Conservation (phyloP, 2,888 invertebrate genomes). For the Ophraella communa region DNA sequence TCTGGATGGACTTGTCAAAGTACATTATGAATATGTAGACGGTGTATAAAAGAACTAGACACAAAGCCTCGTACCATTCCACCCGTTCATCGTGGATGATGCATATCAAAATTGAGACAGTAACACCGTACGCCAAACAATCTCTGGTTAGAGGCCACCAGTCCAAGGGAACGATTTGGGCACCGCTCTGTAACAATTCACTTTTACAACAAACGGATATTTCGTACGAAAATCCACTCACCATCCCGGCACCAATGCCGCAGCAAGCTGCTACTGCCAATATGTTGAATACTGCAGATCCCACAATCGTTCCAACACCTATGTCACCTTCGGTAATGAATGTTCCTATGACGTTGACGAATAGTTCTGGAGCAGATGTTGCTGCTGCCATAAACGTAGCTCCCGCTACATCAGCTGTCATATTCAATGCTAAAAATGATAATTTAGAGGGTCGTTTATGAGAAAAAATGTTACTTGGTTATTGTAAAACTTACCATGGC, state of each 20-base stretch:
- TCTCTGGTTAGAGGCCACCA: conserved; percentile 84
- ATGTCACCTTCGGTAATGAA: conserved; percentile 81
- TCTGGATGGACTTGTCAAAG: conserved; percentile 81
- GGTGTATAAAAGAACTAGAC: conserved; percentile 74
- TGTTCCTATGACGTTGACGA: conserved; percentile 84
- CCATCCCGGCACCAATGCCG: conserved; percentile 70
- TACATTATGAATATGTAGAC: conserved; percentile 74
- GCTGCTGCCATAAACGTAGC: conserved; percentile 94
- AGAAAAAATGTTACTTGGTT: neutral
- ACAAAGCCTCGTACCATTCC: conserved; percentile 81
- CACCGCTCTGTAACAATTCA: conserved; percentile 54
- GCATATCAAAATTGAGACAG: conserved; percentile 75
- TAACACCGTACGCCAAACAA: conserved; percentile 75
- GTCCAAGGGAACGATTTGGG: conserved; percentile 72
- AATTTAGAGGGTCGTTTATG: neutral
- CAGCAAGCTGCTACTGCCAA: conserved; percentile 80
- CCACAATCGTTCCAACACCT: conserved; percentile 80
- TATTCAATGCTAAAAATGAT: conserved; percentile 64
- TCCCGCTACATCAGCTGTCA: conserved; percentile 83
- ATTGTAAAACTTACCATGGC: conserved; percentile 72
- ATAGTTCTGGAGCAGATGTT: conserved; percentile 86
- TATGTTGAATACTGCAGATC: conserved; percentile 81
- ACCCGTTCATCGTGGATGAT: conserved; percentile 77
- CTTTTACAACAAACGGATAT: too few relatives aligned
- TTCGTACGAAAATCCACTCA: too few relatives aligned